Percentiles rank a stretch among this genome's conserved stretches.
These are phyloP conservation scores for Pseudococcus jackbeardsleyi DNA, from an alignment of 2,888 invertebrate genomes.

Conservation along the genomic window DNA sequence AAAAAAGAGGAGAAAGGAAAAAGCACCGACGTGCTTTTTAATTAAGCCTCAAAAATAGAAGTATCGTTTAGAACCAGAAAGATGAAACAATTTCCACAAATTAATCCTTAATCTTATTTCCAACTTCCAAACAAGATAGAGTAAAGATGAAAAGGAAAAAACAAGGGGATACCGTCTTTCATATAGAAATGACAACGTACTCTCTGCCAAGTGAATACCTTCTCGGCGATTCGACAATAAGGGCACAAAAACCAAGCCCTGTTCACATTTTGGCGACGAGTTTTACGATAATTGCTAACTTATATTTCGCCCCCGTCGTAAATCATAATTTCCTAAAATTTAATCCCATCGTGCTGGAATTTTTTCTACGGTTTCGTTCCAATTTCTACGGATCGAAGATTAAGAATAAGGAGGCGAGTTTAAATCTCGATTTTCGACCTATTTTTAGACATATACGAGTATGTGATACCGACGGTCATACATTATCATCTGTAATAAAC, in stretches of 20 bases:
- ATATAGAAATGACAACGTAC: slow-evolving; percentile 30
- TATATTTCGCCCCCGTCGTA: background rate
- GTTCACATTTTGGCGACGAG: slow-evolving; percentile 41
- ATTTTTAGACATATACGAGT: slow-evolving; percentile 7
- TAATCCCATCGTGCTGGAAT: background rate
- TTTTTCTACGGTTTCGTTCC: background rate
- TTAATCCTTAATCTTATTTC: slow-evolving; percentile 49
- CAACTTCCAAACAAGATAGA: background rate
- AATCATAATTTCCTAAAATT: slow-evolving; percentile 11
- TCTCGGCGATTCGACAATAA: background rate
- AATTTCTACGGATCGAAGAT: background rate
- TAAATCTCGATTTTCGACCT: slow-evolving; percentile 1
- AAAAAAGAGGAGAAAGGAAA: background rate
- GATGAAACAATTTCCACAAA: slow-evolving; percentile 53
- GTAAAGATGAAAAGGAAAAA: slow-evolving; percentile 7
- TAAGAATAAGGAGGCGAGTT: slow-evolving; percentile 18
- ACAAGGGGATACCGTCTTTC: slow-evolving; percentile 41
- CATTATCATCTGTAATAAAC: slow-evolving; percentile 51
- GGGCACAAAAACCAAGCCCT: slow-evolving; percentile 35
- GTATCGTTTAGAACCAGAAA: slow-evolving; percentile 37
- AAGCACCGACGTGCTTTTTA: slow-evolving; percentile 28
- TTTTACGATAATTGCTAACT: slow-evolving; percentile 16
- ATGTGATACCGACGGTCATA: background rate
- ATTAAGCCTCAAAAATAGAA: slow-evolving; percentile 42
- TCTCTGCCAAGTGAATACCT: background rate